A percentile compares a stretch with the other conserved stretches of the same genome.
Evolutionary conservation across 1,140 invertebrate genomes (phyloP).

Genomic region (Aethina tumida): DNA sequence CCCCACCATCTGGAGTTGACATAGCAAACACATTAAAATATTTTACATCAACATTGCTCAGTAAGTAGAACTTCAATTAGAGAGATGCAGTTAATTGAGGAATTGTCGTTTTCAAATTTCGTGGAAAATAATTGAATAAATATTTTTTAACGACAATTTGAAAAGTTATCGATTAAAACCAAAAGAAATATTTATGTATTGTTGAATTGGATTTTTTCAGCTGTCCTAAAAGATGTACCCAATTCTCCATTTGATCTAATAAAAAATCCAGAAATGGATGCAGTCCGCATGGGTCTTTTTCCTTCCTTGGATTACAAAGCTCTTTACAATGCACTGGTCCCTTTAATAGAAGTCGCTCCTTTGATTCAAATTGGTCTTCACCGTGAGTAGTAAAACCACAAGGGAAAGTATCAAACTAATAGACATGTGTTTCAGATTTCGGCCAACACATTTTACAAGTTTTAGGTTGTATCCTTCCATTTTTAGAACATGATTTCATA

Average conservation of each 20-base stretch:
- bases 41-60: constrained; percentile 92
- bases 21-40: constrained; percentile 96
- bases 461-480: constrained; percentile 85
- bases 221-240: constrained; percentile 90
- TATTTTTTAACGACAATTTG: no score
- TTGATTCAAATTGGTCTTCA: constrained; percentile 74
- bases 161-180: not conserved
- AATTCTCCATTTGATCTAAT: constrained; percentile 85
- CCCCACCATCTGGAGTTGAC: constrained; percentile 86
- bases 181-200: not conserved
- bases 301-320: constrained; percentile 93
- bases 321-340: constrained; percentile 77
- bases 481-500: constrained; percentile 91
- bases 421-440: constrained; percentile 58
- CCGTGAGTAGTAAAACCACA: constrained; percentile 41
- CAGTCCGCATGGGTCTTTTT: constrained; percentile 76
- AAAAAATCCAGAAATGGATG: constrained; percentile 73
- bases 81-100: not conserved
- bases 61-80: constrained; percentile 49
- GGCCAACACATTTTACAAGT: constrained; percentile 85
- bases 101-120: not conserved
- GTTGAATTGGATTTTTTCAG: constrained; percentile 39
- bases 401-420: not conserved
- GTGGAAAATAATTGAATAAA: not conserved
- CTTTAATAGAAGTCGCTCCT: constrained; percentile 69